Evolutionary conservation across 2,113 vertebrate genomes (phyloP), one percentile per base, ranked within the genome.

Genomic region (Hylia prasina): DNA sequence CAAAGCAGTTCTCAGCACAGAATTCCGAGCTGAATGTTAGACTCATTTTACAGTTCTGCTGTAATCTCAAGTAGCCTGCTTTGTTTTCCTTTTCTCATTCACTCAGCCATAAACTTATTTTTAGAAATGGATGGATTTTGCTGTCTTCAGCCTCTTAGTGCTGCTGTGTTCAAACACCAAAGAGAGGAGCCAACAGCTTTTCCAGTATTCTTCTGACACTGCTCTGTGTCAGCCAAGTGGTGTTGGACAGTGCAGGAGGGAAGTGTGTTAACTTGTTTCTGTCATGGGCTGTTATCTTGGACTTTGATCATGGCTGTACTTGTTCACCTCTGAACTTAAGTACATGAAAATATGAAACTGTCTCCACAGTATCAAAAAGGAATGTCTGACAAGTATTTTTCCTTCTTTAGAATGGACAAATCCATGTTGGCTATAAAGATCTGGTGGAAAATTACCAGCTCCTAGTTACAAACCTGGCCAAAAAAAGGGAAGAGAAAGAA

Each of bases 361-460:
- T 70, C 25, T 89, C 23, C 65, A 33, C 15, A 7, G 21, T 35
- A 54, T 30, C 65, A 15, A 44, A 37, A 91, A 60, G 35, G 35
- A 61, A 54, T 57, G 13, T 35, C 50, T 94, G 89, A 58, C 39
- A 33, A 95, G 21, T 79, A 23, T 8, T 8, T 90, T 28, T 37
- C 70, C 70, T 42, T 86, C 78, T 70, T 8, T 93, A 99, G 99
- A 99, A 99, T 11, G 98, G 98, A 31, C 98, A 99, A 81, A 98
- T 98, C 58, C 98, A 98, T 0, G 98, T 98, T 23, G 99, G 99
- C 89, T 99, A 99, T 97, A 99, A 99, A 91, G 98, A 98, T 82
- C 98, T 99, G 65, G 99, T 99, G 98, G 98, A 98, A 53, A 97
- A 99, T 96, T 99, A 99, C 97, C 98, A 99, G 97, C 99, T 99